These are phyloP conservation scores for Corynorhinus townsendii DNA, from an alignment of 2,113 vertebrate genomes.

Conservation along the genomic window DNA sequence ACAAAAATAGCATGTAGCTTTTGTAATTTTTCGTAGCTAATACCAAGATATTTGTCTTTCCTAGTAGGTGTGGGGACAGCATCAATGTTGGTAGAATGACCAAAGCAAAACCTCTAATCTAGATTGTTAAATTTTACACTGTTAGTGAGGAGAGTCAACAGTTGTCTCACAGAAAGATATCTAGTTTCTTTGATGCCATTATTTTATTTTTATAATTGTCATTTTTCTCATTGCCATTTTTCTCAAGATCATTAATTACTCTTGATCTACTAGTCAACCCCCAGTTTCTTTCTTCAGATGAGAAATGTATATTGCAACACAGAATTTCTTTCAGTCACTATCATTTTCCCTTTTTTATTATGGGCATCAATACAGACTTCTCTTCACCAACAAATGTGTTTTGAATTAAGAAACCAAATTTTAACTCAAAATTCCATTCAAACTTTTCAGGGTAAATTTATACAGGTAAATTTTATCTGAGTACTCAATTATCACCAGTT, in stretches of 20 bases:
- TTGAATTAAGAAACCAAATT: not conserved
- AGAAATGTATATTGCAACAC: not conserved
- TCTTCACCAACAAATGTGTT: not conserved
- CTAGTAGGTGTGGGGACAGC: not conserved
- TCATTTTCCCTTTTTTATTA: not conserved
- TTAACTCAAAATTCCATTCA: not conserved
- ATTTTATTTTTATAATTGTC: not conserved
- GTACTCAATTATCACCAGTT: not conserved
- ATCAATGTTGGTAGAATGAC: not conserved
- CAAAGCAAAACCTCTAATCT: conserved; percentile 33
- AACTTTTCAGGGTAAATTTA: not conserved
- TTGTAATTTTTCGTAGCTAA: not conserved
- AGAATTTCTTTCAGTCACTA: not conserved
- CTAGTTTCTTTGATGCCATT: conserved; percentile 43
- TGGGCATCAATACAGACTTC: not conserved
- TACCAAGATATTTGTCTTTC: not conserved
- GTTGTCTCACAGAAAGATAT: conserved; percentile 27
- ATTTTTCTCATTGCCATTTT: not conserved
- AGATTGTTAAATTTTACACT: conserved; percentile 10
- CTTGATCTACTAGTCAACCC: conserved; percentile 23
- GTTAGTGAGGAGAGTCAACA: not conserved
- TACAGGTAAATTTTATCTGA: not conserved
- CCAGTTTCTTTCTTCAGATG: not conserved
- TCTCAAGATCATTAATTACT: conserved; percentile 33
- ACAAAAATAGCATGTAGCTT: not conserved